Base-by-base conservation (phyloP, 1,140 invertebrate species). In the Drosophila novamexicana region DNA sequence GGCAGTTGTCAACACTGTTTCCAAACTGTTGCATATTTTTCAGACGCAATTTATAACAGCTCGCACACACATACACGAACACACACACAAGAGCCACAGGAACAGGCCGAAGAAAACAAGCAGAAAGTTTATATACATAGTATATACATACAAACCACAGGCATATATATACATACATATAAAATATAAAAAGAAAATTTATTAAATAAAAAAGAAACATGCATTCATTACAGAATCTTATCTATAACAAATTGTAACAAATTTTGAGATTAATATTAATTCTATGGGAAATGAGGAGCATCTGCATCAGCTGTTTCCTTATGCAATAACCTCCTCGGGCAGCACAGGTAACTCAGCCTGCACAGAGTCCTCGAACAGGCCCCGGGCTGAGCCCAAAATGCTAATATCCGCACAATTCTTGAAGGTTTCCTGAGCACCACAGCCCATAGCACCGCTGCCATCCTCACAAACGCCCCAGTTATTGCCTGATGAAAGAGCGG, bases 361-460 rank as follows among this genome's bases (percentile, higher is more conserved):
- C 6, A 16, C 12, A 0, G 50, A 36, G 6, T 0, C 16, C 14
- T 75, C 54, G 1, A 75, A 7, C 0, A 88, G 22, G 29, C 36
- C 53, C 10, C 80, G 54, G 1, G 66, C 65, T 0, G 79, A 66
- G 10, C 53, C 29, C 6, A 83, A 10, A 6, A 96, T 95, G 5
- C 93, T 76, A 44, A 96, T 93, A 84, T 96, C 96, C 0, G 95
- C 94, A 77, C 96, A 96, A 49, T 94, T 94, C 14, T 94, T 82
- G 71, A 96, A 96, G 1, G 92, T 94, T 90, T 96, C 96, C 81
- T 96, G 95, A 2, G 91, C 83, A 9, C 95, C 95, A 63, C 95
- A 95, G 6, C 95, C 95, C 10, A 94, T 12, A 36, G 75, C 84
- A 1, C 77, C 77, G 7, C 12, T 77, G 9, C 93, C 93, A 64